phyloP scores from a whole-genome alignment of 2,113 vertebrate species.

The Psilopogon haemacephalus region DNA sequence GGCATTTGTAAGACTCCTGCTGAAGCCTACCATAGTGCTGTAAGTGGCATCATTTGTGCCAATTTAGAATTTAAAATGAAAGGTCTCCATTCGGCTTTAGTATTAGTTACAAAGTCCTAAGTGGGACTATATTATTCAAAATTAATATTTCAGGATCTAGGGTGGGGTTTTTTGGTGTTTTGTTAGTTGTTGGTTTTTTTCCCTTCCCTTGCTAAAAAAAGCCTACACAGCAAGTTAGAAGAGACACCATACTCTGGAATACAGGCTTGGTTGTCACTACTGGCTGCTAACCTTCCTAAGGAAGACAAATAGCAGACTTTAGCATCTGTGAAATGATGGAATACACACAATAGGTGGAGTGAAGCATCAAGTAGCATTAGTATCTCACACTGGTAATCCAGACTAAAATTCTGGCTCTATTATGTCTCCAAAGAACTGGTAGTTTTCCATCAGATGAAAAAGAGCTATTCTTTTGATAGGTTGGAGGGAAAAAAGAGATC shows the following conservation, averaged over 20 bases:
- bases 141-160: neutral
- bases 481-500: neutral
- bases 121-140: neutral
- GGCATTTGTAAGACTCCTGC: slow-evolving; percentile 13
- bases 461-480: neutral
- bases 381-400: neutral
- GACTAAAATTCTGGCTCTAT: neutral
- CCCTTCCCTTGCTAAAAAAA: neutral
- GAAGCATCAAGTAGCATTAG: neutral
- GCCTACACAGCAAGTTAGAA: neutral
- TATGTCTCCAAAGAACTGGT: neutral
- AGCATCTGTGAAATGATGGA: neutral
- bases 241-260: neutral
- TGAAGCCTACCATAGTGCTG: neutral
- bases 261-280: neutral
- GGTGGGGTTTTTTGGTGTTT: no score
- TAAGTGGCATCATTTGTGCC: neutral
- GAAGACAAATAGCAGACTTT: neutral
- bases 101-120: neutral
- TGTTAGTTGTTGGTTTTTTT: no score
- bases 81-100: neutral
- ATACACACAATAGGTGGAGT: neutral
- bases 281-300: neutral
- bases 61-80: neutral
- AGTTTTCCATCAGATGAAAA: neutral